These are phyloP conservation scores for Enteromius treurensis DNA, from an alignment of 2,797 vertebrate species.

Conservation along the genomic window DNA sequence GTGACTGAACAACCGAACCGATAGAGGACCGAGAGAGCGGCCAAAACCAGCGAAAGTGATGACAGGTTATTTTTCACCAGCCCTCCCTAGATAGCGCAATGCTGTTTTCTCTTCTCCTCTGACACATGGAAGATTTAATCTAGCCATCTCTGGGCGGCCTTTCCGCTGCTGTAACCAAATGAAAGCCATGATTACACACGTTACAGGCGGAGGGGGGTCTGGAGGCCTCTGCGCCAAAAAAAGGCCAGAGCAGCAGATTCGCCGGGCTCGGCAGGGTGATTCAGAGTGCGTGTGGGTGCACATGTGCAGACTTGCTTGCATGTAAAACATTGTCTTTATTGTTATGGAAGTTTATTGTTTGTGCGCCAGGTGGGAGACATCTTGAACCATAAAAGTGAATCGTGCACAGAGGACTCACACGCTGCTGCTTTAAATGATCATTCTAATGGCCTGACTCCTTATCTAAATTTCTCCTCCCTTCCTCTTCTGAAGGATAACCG, in stretches of 20 bases:
- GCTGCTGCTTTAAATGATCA: slow-evolving; percentile 64
- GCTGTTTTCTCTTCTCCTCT: slow-evolving; percentile 77
- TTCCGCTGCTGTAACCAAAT: slow-evolving; percentile 79
- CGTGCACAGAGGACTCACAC: slow-evolving; percentile 59
- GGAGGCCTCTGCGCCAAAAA: slow-evolving; percentile 33
- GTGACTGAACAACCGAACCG: slow-evolving; percentile 48
- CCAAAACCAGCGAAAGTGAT: slow-evolving; percentile 71
- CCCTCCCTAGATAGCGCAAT: slow-evolving; percentile 75
- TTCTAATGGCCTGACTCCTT: slow-evolving; percentile 56
- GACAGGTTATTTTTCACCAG: slow-evolving; percentile 86
- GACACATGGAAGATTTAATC: slow-evolving; percentile 80
- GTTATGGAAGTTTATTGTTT: slow-evolving; percentile 68
- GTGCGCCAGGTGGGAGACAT: slow-evolving; percentile 59
- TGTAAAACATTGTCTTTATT: slow-evolving; percentile 63
- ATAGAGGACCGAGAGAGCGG: slow-evolving; percentile 40
- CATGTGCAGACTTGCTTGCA: slow-evolving; percentile 25
- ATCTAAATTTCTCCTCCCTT: slow-evolving; percentile 41
- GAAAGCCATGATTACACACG: slow-evolving; percentile 77
- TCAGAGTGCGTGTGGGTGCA: slow-evolving; percentile 43
- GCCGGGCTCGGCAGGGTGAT: slow-evolving; percentile 51
- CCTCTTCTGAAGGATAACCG: background rate
- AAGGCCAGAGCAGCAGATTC: slow-evolving; percentile 56
- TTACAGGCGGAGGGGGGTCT: slow-evolving; percentile 53
- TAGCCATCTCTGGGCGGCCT: slow-evolving; percentile 74
- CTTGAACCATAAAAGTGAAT: slow-evolving; percentile 70